Conservation (phyloP, 2,797 vertebrate species). For the Melanotaenia trifasciata region DNA sequence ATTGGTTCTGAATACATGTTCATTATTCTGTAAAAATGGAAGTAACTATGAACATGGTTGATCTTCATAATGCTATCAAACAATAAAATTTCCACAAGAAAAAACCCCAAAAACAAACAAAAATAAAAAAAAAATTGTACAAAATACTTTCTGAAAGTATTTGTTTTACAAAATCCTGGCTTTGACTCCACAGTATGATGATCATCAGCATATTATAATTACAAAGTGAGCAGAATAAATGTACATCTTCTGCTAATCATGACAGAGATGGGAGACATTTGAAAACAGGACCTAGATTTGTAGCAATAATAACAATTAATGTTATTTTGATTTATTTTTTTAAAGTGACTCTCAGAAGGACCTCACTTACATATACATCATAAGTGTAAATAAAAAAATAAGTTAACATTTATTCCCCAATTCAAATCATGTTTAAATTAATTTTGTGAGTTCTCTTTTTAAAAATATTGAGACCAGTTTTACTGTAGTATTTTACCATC, state of each 20-base stretch:
- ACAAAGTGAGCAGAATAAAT: neutral
- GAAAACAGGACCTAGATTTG: neutral
- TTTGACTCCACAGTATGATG: neutral
- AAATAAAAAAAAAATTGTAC: too few relatives aligned
- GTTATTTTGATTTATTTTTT: neutral
- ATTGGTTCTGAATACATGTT: neutral
- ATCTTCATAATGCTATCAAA: neutral
- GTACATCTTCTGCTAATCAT: neutral
- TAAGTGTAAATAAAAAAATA: neutral
- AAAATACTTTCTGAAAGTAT: neutral
- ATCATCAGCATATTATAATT: neutral
- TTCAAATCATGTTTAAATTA: neutral
- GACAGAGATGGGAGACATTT: neutral
- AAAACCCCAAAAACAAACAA: neutral
- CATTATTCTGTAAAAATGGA: slow-evolving; percentile 16
- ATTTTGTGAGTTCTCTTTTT: neutral
- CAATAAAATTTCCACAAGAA: neutral
- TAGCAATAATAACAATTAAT: neutral
- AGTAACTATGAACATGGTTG: neutral
- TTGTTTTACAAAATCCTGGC: neutral
- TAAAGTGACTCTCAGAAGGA: neutral
- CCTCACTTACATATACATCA: neutral
- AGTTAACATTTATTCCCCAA: neutral
- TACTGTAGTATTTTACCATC: neutral
- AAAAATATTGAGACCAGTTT: neutral